Evolutionary conservation across 1,140 invertebrate genomes (phyloP), one percentile per base, ranked within the genome.

Genomic region (Nymphalis io): DNA sequence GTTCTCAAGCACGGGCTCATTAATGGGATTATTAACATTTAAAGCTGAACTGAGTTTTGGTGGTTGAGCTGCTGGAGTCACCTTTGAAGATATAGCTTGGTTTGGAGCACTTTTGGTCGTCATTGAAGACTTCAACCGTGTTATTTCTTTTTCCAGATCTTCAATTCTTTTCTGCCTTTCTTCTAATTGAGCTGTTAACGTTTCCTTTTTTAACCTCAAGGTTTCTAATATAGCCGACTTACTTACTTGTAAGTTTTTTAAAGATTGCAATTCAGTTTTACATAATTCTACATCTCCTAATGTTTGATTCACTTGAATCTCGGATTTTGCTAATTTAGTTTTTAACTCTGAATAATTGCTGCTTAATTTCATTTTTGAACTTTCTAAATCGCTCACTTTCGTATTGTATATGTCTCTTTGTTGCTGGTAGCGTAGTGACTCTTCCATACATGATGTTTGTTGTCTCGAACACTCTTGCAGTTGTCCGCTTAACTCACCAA

Each of bases 221-320:
- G 87, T 88, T 20, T 91, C 88, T 53, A 91, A 70, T 11, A 81
- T 86, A 18, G 86, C 88, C 44, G 82, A 78, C 40, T 84, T 88
- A 75, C 83, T 90, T 10, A 88, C 75, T 77, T 91, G 88, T 18
- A 91, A 77, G 68, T 89, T 91, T 72, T 91, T 87, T 16, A 89
- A 67, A 12, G 86, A 89, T 23, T 88, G 81, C 13, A 90, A 71
- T 60, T 91, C 89, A 27, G 87, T 87, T 61, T 84, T 90, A 62
- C 89, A 91, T 18, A 89, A 60, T 63, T 89, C 85, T 0, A 85
- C 79, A 57, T 90, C 86, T 13, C 85, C 80, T 53, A 78, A 66
- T 0, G 89, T 88, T 15, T 79, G 75, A 62, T 91, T 91, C 5
- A 84, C 76, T 73, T 86, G 78, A n/a, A 60, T 80, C 70, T 91